Evolutionary conservation across 2,797 vertebrate genomes (phyloP), one percentile per base, ranked within the genome.

Genomic region (Chaetophractus vellerosus): DNA sequence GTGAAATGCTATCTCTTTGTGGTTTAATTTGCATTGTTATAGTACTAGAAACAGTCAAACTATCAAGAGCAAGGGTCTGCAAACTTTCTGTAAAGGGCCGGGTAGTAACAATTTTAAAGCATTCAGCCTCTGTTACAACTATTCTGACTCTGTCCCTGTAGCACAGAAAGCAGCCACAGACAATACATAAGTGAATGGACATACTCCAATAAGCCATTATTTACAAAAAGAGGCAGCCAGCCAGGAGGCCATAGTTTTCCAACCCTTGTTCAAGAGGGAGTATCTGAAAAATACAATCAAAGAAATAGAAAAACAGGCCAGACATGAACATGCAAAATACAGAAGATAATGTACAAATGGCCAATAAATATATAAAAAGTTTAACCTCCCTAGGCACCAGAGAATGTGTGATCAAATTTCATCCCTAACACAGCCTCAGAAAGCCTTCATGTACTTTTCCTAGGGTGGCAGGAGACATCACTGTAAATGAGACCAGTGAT

Each of bases 251-350:
- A 2, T 59, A 78, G 66, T 33, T 76, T 82, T 75, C 52, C 64
- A 71, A 66, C 38, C 38, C 26, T 80, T 75, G 19, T 64, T 72
- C 55, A 79, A 83, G 55, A 83, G 23, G 23, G 16, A 85, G 2
- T 84, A 36, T 91, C 71, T 66, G 69, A 52, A 74, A 84, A 64
- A 72, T 24, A 88, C 33, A 89, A 48, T 86, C 45, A 94, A 57
- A 83, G 15, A 23, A 81, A 82, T 41, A 69, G 71, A 78, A 81
- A 91, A 88, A 38, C 2, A 48, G 38, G 45, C 16, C 78, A 68
- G 21, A 82, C 75, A 59, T 61, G 48, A 95, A 61, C 5, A 80
- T 36, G 59, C 15, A 48, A 11, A 26, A n/a, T 41, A 26, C 15
- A 90, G 61, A 91, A 59, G 9, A 48, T 57, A 45, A 69, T 45